Percentiles rank a stretch among this genome's conserved stretches.
These are phyloP conservation scores for Athene cunicularia DNA, from an alignment of 2,113 vertebrate species.

Conservation along the genomic window DNA sequence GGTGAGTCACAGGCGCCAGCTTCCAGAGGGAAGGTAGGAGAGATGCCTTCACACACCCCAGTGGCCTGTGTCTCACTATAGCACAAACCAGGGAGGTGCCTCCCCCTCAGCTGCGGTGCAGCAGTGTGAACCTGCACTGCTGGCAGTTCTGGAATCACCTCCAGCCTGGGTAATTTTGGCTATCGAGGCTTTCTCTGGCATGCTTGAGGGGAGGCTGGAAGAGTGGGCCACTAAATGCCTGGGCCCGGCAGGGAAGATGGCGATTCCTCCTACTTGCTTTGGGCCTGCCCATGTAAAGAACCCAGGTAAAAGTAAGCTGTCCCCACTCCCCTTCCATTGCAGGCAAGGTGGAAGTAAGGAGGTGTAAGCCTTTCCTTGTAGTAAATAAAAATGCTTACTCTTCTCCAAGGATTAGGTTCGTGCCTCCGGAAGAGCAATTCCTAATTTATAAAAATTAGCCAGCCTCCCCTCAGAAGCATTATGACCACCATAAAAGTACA, in stretches of 20 bases:
- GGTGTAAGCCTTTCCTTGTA: neutral
- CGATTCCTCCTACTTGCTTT: rapidly evolving
- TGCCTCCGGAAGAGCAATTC: neutral
- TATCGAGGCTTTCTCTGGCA: neutral
- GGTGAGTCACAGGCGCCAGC: neutral
- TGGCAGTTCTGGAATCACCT: rapidly evolving
- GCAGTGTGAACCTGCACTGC: rapidly evolving
- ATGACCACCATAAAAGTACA: rapidly evolving
- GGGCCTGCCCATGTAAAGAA: rapidly evolving
- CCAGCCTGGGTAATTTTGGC: rapidly evolving
- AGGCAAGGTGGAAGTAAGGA: neutral
- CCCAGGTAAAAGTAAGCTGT: rapidly evolving
- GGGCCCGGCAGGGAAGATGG: rapidly evolving
- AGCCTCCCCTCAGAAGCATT: rapidly evolving
- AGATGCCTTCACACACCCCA: neutral
- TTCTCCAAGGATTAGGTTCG: neutral
- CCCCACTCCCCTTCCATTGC: rapidly evolving
- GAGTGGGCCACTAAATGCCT: rapidly evolving
- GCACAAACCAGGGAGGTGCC: rapidly evolving
- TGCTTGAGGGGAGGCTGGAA: rapidly evolving
- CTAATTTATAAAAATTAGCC: neutral
- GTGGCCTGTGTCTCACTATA: rapidly evolving
- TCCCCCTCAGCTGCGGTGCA: rapidly evolving
- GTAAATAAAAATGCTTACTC: neutral
- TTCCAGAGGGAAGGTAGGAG: neutral